These are phyloP conservation scores for Monopterus albus DNA, from an alignment of 2,113 vertebrate genomes.

Conservation along the genomic window DNA sequence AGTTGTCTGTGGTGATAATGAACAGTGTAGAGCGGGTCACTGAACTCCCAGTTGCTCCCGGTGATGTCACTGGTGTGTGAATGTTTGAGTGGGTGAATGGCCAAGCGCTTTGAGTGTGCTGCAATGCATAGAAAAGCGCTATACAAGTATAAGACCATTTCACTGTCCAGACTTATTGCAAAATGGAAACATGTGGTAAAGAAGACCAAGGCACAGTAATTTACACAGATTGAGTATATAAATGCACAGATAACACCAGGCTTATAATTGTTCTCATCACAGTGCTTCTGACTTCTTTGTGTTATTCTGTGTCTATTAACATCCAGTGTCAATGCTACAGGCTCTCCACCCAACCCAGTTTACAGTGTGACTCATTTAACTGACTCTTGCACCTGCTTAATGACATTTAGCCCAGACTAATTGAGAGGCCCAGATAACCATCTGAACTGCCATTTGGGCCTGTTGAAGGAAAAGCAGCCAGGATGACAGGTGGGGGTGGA, in stretches of 20 bases:
- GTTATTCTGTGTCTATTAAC: background rate
- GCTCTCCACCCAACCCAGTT: background rate
- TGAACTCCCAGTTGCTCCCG: no score
- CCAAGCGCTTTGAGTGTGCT: no score
- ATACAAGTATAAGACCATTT: no score
- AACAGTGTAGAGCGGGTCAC: no score
- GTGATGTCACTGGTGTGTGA: no score
- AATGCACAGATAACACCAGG: background rate
- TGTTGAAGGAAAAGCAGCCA: constrained; percentile 68
- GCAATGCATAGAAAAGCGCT: no score
- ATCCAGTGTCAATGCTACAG: background rate
- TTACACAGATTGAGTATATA: no score
- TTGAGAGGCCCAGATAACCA: constrained; percentile 77
- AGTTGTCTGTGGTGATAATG: no score
- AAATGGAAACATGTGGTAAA: no score
- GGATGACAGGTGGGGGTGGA: constrained; percentile 40
- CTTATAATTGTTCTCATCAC: background rate
- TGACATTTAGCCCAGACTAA: constrained; percentile 82
- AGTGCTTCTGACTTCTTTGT: background rate
- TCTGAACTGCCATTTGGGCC: constrained; percentile 78
- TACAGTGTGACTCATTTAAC: constrained; percentile 39
- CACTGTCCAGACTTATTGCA: no score
- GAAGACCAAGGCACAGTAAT: no score
- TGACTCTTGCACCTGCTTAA: constrained; percentile 79
- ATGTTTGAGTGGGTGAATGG: no score